Evolutionary conservation across 2,113 vertebrate genomes (phyloP).

Genomic region (Sinocyclocheilus rhinocerous): DNA sequence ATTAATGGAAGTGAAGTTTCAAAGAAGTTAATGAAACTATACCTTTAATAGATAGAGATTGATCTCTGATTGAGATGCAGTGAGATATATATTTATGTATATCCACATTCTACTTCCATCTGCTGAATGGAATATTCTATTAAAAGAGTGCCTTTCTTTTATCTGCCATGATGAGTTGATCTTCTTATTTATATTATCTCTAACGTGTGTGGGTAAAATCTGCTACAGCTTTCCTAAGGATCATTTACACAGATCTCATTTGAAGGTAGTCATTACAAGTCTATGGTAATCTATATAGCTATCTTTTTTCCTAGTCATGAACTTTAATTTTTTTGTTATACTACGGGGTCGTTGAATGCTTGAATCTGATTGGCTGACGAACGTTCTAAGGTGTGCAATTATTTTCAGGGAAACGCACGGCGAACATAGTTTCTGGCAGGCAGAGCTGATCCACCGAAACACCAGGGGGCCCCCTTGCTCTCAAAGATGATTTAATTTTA

Average conservation of each 20-base stretch:
- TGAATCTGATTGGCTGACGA: too few relatives aligned
- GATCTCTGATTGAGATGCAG: too few relatives aligned
- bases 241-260: background rate
- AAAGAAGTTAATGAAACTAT: too few relatives aligned
- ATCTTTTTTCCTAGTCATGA: background rate
- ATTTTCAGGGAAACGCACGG: too few relatives aligned
- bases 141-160: background rate
- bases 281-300: background rate
- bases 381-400: too few relatives aligned
- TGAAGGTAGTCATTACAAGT: background rate
- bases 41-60: too few relatives aligned
- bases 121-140: background rate
- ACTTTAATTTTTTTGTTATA: background rate
- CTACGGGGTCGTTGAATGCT: too few relatives aligned
- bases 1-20: too few relatives aligned
- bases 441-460: too few relatives aligned
- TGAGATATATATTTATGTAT: background rate
- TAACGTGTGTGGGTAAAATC: background rate
- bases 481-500: too few relatives aligned
- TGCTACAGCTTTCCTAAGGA: background rate
- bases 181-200: background rate
- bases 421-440: too few relatives aligned
- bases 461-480: too few relatives aligned
- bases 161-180: background rate
- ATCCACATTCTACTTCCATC: background rate